A percentile compares a stretch with the other conserved stretches of the same genome.
Conservation (phyloP, 2,797 vertebrate species). For the Tapera naevia region DNA sequence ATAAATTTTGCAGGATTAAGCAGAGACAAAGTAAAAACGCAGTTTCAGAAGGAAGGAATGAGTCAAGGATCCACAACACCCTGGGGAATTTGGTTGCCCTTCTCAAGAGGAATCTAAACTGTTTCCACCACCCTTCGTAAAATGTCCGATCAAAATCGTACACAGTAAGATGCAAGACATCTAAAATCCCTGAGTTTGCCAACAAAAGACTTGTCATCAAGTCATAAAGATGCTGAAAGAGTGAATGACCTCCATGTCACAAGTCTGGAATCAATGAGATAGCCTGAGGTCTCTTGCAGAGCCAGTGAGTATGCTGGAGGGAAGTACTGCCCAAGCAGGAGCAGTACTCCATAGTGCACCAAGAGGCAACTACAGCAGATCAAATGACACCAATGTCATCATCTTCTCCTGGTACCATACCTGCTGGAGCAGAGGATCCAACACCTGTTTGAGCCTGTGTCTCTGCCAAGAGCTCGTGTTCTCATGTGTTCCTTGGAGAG, state of each 20-base stretch:
- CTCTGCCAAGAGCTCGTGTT: neutral
- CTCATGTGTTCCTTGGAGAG: neutral
- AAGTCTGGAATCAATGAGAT: neutral
- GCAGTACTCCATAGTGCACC: neutral
- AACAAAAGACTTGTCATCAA: neutral
- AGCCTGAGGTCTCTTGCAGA: neutral
- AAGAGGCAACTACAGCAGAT: neutral
- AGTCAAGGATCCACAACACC: neutral
- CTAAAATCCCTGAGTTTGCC: neutral
- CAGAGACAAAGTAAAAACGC: neutral
- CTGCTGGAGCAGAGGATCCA: neutral
- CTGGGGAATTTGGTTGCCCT: neutral
- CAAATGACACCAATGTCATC: neutral
- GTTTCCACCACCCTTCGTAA: neutral
- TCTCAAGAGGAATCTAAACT: neutral
- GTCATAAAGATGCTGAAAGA: neutral
- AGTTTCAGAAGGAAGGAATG: neutral
- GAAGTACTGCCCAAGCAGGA: neutral
- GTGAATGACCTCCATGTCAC: neutral
- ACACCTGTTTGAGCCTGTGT: neutral
- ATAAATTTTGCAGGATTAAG: neutral
- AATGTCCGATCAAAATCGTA: neutral
- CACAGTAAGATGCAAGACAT: neutral
- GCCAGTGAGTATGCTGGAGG: neutral
- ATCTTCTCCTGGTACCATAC: neutral